These are phyloP conservation scores for Eubucco bourcierii DNA, from an alignment of 2,113 vertebrate genomes.

Conservation along the genomic window DNA sequence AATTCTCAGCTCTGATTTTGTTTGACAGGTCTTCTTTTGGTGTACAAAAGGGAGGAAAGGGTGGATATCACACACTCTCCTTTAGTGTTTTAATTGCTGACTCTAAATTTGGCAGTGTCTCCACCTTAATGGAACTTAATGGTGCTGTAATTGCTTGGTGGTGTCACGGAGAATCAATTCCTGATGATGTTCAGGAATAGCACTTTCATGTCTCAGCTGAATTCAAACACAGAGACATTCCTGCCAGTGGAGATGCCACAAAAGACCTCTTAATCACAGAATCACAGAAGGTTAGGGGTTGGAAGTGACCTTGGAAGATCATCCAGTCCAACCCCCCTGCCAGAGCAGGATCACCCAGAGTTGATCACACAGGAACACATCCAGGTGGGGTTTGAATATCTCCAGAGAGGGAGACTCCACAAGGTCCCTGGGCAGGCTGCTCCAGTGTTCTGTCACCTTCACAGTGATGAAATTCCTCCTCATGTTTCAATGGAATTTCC, in stretches of 20 bases:
- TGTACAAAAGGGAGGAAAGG: neutral
- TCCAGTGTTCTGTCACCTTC: no score
- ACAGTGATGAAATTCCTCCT: no score
- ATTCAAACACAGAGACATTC: constrained; percentile 1
- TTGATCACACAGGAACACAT: no score
- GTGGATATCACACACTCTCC: constrained; percentile 24
- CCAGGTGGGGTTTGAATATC: no score
- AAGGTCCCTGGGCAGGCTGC: no score
- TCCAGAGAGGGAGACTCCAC: no score
- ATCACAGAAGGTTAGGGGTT: neutral
- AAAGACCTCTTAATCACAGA: neutral
- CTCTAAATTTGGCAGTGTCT: constrained; percentile 63
- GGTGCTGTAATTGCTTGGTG: constrained; percentile 53
- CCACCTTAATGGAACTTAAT: constrained; percentile 68
- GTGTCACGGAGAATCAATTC: constrained; percentile 48
- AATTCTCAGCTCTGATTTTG: constrained; percentile 4
- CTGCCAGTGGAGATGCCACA: neutral
- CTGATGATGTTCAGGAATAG: constrained; percentile 57
- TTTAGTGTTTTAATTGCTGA: constrained; percentile 61
- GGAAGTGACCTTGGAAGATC: no score
- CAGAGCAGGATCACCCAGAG: no score
- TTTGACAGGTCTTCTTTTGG: constrained; percentile 42
- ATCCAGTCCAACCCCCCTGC: no score
- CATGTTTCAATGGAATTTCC: no score
- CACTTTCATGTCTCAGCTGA: constrained; percentile 29